These are phyloP conservation scores for Harpagoxenus sublaevis DNA, from an alignment of 2,888 invertebrate species.

Conservation along the genomic window DNA sequence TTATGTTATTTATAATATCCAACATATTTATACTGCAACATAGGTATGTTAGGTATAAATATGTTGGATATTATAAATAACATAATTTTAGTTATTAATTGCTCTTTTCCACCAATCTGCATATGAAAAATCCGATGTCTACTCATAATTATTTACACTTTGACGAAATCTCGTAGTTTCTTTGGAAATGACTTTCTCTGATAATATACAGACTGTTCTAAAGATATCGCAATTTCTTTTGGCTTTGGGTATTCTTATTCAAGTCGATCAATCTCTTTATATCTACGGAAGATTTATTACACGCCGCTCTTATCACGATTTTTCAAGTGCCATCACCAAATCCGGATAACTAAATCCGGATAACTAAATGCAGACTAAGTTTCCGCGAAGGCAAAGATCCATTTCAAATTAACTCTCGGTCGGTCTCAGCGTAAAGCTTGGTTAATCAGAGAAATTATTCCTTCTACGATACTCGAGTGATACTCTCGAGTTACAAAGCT, in stretches of 20 bases:
- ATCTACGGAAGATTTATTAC: not conserved
- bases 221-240: not conserved
- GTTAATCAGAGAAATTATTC: constrained; percentile 52
- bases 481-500: constrained; percentile 42
- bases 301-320: not conserved
- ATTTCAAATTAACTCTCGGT: constrained; percentile 44
- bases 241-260: not conserved
- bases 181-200: too few relatives aligned
- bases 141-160: not conserved
- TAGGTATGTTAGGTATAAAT: too few relatives aligned
- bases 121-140: too few relatives aligned
- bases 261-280: not conserved
- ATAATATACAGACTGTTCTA: not conserved
- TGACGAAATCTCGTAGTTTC: not conserved
- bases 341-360: too few relatives aligned
- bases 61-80: too few relatives aligned
- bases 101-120: too few relatives aligned
- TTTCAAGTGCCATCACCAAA: constrained; percentile 7
- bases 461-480: constrained; percentile 37
- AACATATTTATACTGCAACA: too few relatives aligned
- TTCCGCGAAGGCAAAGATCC: constrained; percentile 18
- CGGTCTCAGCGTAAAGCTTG: constrained; percentile 26
- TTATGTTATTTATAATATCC: too few relatives aligned
- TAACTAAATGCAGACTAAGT: constrained; percentile 37
- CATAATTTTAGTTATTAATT: too few relatives aligned